Percentiles rank a stretch among this genome's conserved stretches.
Conservation (phyloP, 1,140 invertebrate genomes). For the Drosophila novamexicana region DNA sequence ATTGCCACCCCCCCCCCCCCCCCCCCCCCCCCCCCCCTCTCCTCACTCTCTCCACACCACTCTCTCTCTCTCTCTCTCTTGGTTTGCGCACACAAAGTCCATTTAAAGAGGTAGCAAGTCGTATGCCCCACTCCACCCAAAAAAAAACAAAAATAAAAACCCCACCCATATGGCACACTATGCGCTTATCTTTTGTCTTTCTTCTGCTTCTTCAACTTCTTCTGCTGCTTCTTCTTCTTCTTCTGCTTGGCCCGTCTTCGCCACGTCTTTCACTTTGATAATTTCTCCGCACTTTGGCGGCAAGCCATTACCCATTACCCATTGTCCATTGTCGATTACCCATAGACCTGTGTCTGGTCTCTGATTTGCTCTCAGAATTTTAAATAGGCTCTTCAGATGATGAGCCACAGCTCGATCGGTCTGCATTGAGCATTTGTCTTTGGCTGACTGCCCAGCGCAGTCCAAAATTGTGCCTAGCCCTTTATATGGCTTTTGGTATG, state of each 20-base stretch:
- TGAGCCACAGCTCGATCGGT: constrained; percentile 13
- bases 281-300: constrained; percentile 71
- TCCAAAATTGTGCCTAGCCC: constrained; percentile 28
- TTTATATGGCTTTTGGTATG: background rate
- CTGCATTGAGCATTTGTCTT: constrained; percentile 21
- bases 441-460: constrained; percentile 38
- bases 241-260: constrained; percentile 28
- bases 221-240: background rate
- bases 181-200: constrained; percentile 41
- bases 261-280: constrained; percentile 66
- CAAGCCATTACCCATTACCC: constrained; percentile 47
- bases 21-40: constrained; percentile 7
- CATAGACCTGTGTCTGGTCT: constrained; percentile 32
- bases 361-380: constrained; percentile 73
- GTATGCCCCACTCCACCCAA: background rate
- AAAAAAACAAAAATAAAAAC: background rate
- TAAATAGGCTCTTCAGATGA: constrained; percentile 59
- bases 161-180: constrained; percentile 30
- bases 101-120: constrained; percentile 34
- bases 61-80: constrained; percentile 10
- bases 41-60: background rate
- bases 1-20: background rate
- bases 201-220: constrained; percentile 16
- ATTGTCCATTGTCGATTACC: background rate
- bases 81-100: constrained; percentile 45